Conservation (phyloP, 2,888 invertebrate genomes). For the Mythimna impura region DNA sequence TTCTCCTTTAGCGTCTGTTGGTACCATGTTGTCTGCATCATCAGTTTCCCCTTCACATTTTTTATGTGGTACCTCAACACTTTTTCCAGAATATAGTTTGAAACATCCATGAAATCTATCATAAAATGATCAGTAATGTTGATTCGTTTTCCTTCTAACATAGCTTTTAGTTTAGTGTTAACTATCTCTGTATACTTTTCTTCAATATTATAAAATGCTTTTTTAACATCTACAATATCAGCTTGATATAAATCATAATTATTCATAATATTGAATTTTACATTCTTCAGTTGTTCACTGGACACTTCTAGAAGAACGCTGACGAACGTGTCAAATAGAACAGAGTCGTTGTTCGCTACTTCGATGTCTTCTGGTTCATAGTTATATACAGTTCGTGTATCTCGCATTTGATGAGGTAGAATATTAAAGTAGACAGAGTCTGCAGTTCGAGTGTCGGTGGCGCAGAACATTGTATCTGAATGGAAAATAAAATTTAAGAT, state of each 20-base stretch:
- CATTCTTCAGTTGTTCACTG: constrained; percentile 63
- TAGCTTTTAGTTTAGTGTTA: constrained; percentile 65
- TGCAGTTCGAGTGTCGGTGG: constrained; percentile 17
- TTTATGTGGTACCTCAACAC: constrained; percentile 65
- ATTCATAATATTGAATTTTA: constrained; percentile 64
- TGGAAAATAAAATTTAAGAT: constrained; percentile 15
- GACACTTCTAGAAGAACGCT: constrained; percentile 63
- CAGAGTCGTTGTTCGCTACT: constrained; percentile 27
- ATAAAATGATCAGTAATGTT: constrained; percentile 68
- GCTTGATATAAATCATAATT: constrained; percentile 64
- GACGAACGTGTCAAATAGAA: constrained; percentile 56
- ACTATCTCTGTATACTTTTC: constrained; percentile 67
- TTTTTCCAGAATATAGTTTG: constrained; percentile 71
- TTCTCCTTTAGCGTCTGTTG: constrained; percentile 70
- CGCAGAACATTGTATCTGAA: constrained; percentile 39
- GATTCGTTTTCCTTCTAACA: constrained; percentile 57
- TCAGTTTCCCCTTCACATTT: constrained; percentile 63
- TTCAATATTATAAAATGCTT: constrained; percentile 63
- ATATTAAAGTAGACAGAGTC: constrained; percentile 38
- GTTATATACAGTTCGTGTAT: constrained; percentile 14
- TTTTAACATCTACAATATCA: constrained; percentile 62
- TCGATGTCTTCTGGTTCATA: constrained; percentile 16
- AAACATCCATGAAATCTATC: constrained; percentile 73
- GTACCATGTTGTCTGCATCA: constrained; percentile 65
- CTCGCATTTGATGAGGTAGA: constrained; percentile 15